Base-by-base conservation (phyloP, 2,888 invertebrate species). In the Pyrgus malvae region DNA sequence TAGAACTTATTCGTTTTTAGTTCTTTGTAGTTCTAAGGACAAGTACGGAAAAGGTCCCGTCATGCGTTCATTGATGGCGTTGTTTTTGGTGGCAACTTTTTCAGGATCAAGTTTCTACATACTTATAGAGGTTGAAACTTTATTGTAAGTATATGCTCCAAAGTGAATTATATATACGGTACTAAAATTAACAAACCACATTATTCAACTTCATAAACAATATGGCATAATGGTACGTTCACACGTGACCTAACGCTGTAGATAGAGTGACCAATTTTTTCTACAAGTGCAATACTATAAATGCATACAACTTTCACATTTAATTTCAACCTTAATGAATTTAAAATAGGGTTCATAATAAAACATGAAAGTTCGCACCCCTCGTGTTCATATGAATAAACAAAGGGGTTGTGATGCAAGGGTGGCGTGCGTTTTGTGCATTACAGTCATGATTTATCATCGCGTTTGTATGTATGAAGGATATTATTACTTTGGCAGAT, bases 351-450 rank as follows among this genome's bases (percentile, higher is more conserved):
- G 42, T 21, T 40, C 19, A 29, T 0, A 14, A 17, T 33, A 16
- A 42, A 12, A 19, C 12, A 9, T 37, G 11, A 7, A 14, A 14
- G 16, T 21, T 12, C 7, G 27, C 17, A 38, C 40, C 38, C 45
- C 29, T 38, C 33, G 31, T 17, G 35, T 27, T 9, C 16, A 50
- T 8, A 29, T 14, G n/a, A 14, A 38, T 46, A 53, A 53, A 53
- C 45, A 53, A 51, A 53, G 37, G 53, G 53, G 53, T 37, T 27
- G 38, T 53, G 44, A 31, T 21, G 37, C 37, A 40, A 40, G 53
- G 45, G 53, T 46, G 53, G 53, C 53, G 45, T 53, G 53, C 27
- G 42, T 38, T 33, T 37, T 12, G 51, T 53, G 29, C 38, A 53
- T 31, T 45, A 25, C 25, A 14, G 6, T 9, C 12, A 38, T 45